These are phyloP conservation scores for Perizoma affinitatum DNA, from an alignment of 2,888 invertebrate genomes.

Conservation along the genomic window DNA sequence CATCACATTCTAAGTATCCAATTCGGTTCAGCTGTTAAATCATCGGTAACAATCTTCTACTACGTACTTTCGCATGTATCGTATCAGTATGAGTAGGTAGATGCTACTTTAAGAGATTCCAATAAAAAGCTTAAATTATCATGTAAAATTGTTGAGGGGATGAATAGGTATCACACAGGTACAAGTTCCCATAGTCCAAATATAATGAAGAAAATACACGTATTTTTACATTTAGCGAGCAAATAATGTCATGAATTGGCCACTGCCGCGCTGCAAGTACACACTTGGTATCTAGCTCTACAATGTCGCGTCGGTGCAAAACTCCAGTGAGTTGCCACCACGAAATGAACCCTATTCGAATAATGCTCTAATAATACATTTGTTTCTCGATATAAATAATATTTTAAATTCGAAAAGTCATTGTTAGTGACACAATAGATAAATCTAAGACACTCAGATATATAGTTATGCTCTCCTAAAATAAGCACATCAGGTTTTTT, in stretches of 20 bases:
- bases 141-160: no score
- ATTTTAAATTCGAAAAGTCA: constrained; percentile 20
- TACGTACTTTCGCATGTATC: no score
- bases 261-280: constrained; percentile 12
- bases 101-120: no score
- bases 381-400: constrained; percentile 23
- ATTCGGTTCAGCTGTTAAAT: no score
- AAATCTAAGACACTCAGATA: constrained; percentile 19
- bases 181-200: no score
- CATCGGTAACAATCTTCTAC: no score
- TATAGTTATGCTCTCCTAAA: constrained; percentile 12
- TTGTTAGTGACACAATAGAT: constrained; percentile 23
- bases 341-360: constrained; percentile 43
- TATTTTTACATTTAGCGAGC: no score
- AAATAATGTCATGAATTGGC: not conserved
- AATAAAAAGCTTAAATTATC: no score
- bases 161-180: no score
- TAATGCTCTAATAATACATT: constrained; percentile 31
- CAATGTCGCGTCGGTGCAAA: constrained; percentile 9
- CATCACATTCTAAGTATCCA: no score
- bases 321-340: constrained; percentile 33
- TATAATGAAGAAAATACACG: no score
- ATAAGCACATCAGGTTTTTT: constrained; percentile 17
- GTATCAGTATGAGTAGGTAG: no score
- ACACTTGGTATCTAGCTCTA: constrained; percentile 11